Conservation (phyloP, 92 coral and sea anemone genomes). For the Porites divaricata region DNA sequence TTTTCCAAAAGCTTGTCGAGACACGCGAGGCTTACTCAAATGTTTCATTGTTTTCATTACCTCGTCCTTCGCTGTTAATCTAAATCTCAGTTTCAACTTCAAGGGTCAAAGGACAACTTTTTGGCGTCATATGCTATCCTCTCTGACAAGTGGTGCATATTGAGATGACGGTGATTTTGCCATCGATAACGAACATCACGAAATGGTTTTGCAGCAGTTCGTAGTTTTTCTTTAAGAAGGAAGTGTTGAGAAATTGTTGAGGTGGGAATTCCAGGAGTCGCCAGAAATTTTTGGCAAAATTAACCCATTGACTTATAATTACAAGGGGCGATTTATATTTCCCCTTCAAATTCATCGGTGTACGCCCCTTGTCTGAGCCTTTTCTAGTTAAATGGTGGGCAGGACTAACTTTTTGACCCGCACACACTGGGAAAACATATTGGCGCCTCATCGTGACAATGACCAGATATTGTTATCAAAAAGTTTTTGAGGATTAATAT, state of each 20-base stretch:
- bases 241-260: neutral
- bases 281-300: neutral
- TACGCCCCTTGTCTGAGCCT: conserved; percentile 55
- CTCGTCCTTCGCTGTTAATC: conserved; percentile 43
- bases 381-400: conserved; percentile 55
- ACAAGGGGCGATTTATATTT: conserved; percentile 20
- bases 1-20: conserved; percentile 19
- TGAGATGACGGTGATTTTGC: conserved; percentile 40
- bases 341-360: conserved; percentile 19
- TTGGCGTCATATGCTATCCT: conserved; percentile 58
- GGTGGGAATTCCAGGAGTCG: neutral
- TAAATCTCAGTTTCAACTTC: conserved; percentile 46
- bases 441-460: conserved; percentile 47
- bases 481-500: conserved; percentile 17
- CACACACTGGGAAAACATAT: conserved; percentile 39
- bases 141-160: conserved; percentile 53
- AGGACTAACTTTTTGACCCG: conserved; percentile 54
- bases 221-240: conserved; percentile 1
- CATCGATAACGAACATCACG: conserved; percentile 47
- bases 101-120: conserved; percentile 54
- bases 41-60: conserved; percentile 42
- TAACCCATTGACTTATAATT: neutral
- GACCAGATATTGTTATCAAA: conserved; percentile 40
- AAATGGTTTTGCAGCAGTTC: conserved; percentile 12
- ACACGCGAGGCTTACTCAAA: conserved; percentile 22